Conservation (phyloP, 1,140 invertebrate species). For the Drosophila parabipectinata region DNA sequence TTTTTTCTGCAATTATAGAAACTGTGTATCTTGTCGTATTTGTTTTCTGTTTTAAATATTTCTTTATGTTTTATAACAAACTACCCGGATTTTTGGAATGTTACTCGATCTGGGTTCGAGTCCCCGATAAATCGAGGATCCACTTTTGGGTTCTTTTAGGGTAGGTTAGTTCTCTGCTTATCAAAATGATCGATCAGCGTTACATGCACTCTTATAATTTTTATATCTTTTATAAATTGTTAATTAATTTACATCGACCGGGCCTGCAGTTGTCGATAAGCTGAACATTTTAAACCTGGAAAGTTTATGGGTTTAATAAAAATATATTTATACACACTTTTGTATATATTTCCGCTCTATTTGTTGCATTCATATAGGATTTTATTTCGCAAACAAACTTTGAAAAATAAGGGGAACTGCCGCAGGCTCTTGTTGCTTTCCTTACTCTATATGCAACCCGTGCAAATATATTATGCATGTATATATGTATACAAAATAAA, state of each 20-base stretch:
- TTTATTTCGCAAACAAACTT: conserved; percentile 29
- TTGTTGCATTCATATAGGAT: conserved; percentile 19
- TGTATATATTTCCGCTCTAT: conserved; percentile 19
- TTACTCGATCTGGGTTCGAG: no score
- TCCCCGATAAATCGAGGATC: no score
- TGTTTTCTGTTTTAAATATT: not conserved
- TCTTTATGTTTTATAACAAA: not conserved
- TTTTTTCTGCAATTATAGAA: conserved; percentile 10
- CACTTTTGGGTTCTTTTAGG: not conserved
- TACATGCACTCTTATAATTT: not conserved
- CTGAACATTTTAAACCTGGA: not conserved
- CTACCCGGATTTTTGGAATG: conserved; percentile 15
- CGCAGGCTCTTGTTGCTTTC: conserved; percentile 33
- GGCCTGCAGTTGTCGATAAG: conserved; percentile 9
- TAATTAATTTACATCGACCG: conserved; percentile 3
- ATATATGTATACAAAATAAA: conserved; percentile 77
- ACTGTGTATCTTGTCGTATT: conserved; percentile 13
- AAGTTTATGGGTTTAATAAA: conserved; percentile 24
- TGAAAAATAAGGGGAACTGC: conserved; percentile 15
- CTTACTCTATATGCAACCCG: conserved; percentile 44
- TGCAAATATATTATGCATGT: conserved; percentile 65
- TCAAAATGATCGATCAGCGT: not conserved
- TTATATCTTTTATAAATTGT: no score
- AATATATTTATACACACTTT: conserved; percentile 25
- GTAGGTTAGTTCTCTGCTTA: not conserved